Percentiles rank a stretch among this genome's conserved stretches.
Evolutionary conservation across 2,888 invertebrate species (phyloP).

Genomic region (Ornithoptera priamus): DNA sequence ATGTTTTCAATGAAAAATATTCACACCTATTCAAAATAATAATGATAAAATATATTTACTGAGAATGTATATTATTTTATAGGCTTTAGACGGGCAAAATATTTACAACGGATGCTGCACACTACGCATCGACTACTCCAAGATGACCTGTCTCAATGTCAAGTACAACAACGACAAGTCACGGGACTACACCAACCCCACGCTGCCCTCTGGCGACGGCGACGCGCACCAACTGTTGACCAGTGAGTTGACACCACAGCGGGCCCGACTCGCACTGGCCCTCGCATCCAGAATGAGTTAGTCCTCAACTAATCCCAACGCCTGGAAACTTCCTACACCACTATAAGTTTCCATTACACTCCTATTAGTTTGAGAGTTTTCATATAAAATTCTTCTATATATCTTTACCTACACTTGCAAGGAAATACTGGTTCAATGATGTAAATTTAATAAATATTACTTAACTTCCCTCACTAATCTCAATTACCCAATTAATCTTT

Average conservation of each 20-base stretch:
- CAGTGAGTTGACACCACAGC: constrained; percentile 82
- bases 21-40: constrained; percentile 5
- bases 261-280: constrained; percentile 75
- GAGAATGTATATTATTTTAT: constrained; percentile 41
- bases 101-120: constrained; percentile 99
- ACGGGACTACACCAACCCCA: constrained; percentile 99
- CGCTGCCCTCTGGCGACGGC: constrained; percentile 95
- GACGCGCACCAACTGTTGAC: constrained; percentile 83
- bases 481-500: background rate
- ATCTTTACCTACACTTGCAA: constrained; percentile 1
- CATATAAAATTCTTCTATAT: constrained; percentile 3
- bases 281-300: constrained; percentile 83
- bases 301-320: constrained; percentile 73
- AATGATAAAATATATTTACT: background rate
- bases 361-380: constrained; percentile 27
- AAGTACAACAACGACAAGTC: constrained; percentile 99
- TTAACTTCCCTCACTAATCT: background rate
- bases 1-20: background rate
- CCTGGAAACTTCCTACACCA: constrained; percentile 57
- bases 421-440: background rate
- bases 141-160: constrained; percentile 98
- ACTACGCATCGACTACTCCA: constrained; percentile 98
- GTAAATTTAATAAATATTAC: no score
- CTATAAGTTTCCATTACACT: constrained; percentile 44
- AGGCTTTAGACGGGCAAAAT: constrained; percentile 98